Percentiles rank a stretch among this genome's conserved stretches.
Conservation (phyloP, 2,888 invertebrate genomes). For the Encarsia formosa region DNA sequence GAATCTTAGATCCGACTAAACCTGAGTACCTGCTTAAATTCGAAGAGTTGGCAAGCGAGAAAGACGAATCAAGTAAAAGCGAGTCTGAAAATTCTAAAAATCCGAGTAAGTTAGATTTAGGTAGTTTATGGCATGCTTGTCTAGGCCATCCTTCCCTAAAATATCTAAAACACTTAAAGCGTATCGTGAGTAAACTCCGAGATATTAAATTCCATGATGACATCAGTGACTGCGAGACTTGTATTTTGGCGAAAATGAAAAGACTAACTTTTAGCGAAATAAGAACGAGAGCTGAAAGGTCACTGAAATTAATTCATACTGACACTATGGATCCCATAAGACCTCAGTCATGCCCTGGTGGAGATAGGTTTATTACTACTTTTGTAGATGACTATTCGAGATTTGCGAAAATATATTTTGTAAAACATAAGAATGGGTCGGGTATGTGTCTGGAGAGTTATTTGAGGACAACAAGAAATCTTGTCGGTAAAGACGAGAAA, state of each 20-base stretch:
- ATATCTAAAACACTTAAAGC: too few relatives aligned
- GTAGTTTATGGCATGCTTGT: too few relatives aligned
- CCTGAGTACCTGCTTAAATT: too few relatives aligned
- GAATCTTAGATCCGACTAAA: too few relatives aligned
- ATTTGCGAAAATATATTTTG: constrained; percentile 6
- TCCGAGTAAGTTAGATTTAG: too few relatives aligned
- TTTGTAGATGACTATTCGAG: constrained; percentile 28
- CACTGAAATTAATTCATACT: constrained; percentile 25
- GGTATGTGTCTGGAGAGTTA: neutral
- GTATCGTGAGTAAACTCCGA: too few relatives aligned
- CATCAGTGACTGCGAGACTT: neutral
- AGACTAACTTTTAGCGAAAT: neutral
- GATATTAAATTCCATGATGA: too few relatives aligned
- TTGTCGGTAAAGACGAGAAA: neutral
- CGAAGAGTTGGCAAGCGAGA: too few relatives aligned
- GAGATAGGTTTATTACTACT: constrained; percentile 20
- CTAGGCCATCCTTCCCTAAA: too few relatives aligned
- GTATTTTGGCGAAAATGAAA: neutral
- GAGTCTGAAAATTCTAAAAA: too few relatives aligned
- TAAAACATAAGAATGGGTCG: neutral
- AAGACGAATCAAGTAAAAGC: too few relatives aligned
- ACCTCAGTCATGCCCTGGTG: constrained; percentile 18
- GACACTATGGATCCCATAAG: constrained; percentile 27
- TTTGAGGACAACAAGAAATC: neutral
- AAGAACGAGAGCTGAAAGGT: neutral